Evolutionary conservation across 2,113 vertebrate genomes (phyloP).

Genomic region (Myotis brandtii): DNA sequence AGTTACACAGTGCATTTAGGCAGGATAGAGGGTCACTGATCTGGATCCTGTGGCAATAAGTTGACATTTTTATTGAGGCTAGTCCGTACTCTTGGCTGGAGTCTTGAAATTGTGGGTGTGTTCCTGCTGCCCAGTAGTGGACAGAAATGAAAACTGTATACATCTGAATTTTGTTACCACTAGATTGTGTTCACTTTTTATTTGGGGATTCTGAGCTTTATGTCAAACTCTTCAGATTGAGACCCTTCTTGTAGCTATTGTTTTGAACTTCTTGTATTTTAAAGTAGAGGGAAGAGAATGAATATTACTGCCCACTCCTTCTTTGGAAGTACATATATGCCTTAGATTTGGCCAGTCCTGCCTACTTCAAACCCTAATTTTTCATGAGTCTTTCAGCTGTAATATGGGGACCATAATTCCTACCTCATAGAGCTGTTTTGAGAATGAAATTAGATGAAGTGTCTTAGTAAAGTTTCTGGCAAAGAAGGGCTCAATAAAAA

Average conservation of each 20-base stretch:
- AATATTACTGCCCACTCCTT: not conserved
- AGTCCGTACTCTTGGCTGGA: not conserved
- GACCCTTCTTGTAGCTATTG: not conserved
- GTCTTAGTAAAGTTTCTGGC: not conserved
- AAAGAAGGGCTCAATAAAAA: not conserved
- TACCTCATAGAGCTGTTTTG: constrained; percentile 41
- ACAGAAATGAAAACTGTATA: not conserved
- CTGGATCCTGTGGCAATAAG: not conserved
- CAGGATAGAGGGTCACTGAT: not conserved
- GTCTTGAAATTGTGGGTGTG: not conserved
- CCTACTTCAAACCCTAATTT: not conserved
- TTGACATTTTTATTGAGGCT: constrained; percentile 16
- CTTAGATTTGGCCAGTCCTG: constrained; percentile 24
- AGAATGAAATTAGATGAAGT: constrained; percentile 22
- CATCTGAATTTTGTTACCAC: not conserved
- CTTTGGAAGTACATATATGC: constrained; percentile 23
- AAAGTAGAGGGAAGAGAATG: not conserved
- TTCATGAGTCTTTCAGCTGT: not conserved
- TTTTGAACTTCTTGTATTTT: not conserved
- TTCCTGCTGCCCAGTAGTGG: not conserved
- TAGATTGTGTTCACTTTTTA: constrained; percentile 3
- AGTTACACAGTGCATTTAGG: not conserved
- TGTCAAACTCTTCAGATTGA: constrained; percentile 13
- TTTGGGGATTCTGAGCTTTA: constrained; percentile 4
- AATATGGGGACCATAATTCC: constrained; percentile 29